Percentiles rank a stretch among this genome's conserved stretches.
These are phyloP conservation scores for Dallia pectoralis DNA, from an alignment of 2,797 vertebrate genomes.

Conservation along the genomic window DNA sequence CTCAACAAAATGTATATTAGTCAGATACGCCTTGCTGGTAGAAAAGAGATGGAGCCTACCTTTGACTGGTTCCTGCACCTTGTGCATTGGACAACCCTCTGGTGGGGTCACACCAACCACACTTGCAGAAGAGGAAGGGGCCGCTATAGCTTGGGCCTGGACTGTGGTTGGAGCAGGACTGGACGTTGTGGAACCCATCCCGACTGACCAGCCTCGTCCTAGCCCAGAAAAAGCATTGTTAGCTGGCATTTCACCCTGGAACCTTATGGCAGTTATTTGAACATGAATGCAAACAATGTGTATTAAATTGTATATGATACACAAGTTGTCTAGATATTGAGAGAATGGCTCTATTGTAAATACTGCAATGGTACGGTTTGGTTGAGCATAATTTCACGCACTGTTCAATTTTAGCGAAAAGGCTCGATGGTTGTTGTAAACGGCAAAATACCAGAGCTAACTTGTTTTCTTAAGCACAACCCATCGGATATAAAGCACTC, in stretches of 20 bases:
- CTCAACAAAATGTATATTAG: neutral
- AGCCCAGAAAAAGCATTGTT: neutral
- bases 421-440: too few relatives aligned
- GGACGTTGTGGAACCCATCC: constrained; percentile 80
- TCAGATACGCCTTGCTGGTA: neutral
- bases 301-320: too few relatives aligned
- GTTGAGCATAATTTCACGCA: too few relatives aligned
- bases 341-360: too few relatives aligned
- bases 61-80: constrained; percentile 51
- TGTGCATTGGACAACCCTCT: constrained; percentile 80
- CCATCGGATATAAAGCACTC: too few relatives aligned
- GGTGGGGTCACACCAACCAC: constrained; percentile 38
- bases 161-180: constrained; percentile 58
- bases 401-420: too few relatives aligned
- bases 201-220: constrained; percentile 14
- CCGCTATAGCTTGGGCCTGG: constrained; percentile 47
- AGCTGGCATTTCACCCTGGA: neutral
- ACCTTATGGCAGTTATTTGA: too few relatives aligned
- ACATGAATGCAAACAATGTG: too few relatives aligned
- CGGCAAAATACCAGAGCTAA: too few relatives aligned
- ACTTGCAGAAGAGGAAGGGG: neutral
- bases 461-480: too few relatives aligned
- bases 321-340: too few relatives aligned
- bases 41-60: constrained; percentile 31
- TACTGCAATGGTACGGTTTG: too few relatives aligned